Conservation (phyloP, 35 echinoderm and acorn worm species). For the Lytechinus pictus region DNA sequence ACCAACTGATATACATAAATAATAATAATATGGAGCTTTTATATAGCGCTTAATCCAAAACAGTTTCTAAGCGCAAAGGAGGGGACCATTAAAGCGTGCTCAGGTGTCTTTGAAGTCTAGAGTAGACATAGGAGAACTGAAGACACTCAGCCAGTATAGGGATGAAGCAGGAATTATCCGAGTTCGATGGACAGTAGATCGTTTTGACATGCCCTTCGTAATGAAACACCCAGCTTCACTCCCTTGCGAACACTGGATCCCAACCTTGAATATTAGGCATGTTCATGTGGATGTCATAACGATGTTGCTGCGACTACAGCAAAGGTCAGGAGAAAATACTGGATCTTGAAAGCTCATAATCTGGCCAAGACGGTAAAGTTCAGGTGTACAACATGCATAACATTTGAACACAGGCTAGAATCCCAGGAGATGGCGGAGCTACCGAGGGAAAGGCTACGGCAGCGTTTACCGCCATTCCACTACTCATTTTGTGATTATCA, state of each 20-base stretch:
- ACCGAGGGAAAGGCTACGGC: constrained; percentile 41
- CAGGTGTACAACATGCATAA: constrained; percentile 51
- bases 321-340: constrained; percentile 50
- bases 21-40: no score
- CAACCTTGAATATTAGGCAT: constrained; percentile 53
- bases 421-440: constrained; percentile 64
- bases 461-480: constrained; percentile 54
- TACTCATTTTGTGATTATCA: constrained; percentile 50
- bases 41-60: no score
- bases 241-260: constrained; percentile 44
- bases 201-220: constrained; percentile 37
- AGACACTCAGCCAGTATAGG: constrained; percentile 48
- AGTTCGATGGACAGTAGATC: neutral
- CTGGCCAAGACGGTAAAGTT: constrained; percentile 56
- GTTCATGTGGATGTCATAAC: constrained; percentile 46
- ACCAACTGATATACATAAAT: constrained; percentile 41
- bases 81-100: constrained; percentile 57
- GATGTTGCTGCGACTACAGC: neutral
- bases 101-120: constrained; percentile 41
- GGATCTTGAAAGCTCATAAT: constrained; percentile 36
- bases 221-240: constrained; percentile 55
- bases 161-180: constrained; percentile 37
- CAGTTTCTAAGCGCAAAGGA: no score
- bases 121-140: neutral
- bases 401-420: constrained; percentile 25